Evolutionary conservation across 2,888 invertebrate genomes (phyloP), one percentile per base, ranked within the genome.

Genomic region (Pheosia tremula): DNA sequence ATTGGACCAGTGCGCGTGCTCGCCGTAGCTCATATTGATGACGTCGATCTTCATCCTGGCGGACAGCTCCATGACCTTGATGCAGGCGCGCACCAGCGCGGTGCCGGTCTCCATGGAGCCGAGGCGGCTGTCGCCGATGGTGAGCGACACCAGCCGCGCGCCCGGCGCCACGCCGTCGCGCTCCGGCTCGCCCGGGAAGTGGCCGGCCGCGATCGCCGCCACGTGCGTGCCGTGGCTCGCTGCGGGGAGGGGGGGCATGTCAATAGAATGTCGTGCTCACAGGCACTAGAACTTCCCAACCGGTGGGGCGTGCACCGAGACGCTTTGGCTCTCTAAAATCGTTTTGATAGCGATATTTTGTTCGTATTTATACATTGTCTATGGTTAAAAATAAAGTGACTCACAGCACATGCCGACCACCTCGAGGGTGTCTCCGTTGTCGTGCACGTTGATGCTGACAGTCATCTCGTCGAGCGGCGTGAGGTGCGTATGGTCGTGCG

Each of bases 21-120:
- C 99, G 0, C 99, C 99, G 79, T 99, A 99, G 82, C 99, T 99
- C 98, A 98, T 99, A 87, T 99, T 99, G 73, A 99, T 97, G 0
- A 99, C 96, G 83, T 99, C 97, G 58, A 98, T 94, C 76, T 95
- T 95, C 76, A 89, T 92, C 1, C 80, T 88, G 74, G 95, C 94
- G 56, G 95, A 94, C 24, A 96, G 83, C 79, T 96, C 96, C 97
- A 98, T 98, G 49, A 98, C 94, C 86, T 96, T 96, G 74, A 97
- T 96, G 94, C 99, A 98, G 8, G 99, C 99, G 68, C 99, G 94
- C 1, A 98, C 97, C 5, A 99, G 87, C 0, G 98, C 97, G 0
- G 98, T 97, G 13, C 99, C 99, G 0, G 99, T 99, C 94, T 99
- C 99, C 99, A 99, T 99, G 3, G 98, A 91, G 0, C 97, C 97